Percentiles rank a stretch among this genome's conserved stretches.
Evolutionary conservation across 1,140 invertebrate genomes (phyloP).

Genomic region (Eumeta japonica): DNA sequence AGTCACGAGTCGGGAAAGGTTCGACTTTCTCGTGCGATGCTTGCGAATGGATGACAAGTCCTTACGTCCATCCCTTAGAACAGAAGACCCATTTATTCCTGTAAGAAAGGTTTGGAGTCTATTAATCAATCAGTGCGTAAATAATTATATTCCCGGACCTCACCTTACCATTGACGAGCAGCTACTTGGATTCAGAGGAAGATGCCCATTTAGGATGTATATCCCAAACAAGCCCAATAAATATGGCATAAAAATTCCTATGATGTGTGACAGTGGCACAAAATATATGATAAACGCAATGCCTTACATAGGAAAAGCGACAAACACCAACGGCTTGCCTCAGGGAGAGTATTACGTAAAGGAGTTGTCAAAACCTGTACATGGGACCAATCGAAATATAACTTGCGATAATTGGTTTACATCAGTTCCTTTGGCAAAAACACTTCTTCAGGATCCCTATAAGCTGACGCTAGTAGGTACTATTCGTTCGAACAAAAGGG

Average conservation of each 20-base stretch:
- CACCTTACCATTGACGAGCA: constrained; percentile 32
- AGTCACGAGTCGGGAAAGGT: constrained; percentile 15
- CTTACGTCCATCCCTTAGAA: constrained; percentile 8
- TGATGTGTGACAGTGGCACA: constrained; percentile 15
- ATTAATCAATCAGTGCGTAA: constrained; percentile 14
- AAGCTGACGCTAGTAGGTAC: constrained; percentile 29
- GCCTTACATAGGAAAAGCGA: constrained; percentile 29
- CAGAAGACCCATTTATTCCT: constrained; percentile 10
- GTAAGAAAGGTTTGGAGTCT: constrained; percentile 15
- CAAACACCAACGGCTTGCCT: too few relatives aligned
- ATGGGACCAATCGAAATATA: constrained; percentile 35
- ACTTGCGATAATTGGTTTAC: too few relatives aligned
- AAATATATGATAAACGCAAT: constrained; percentile 32
- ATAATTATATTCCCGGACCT: constrained; percentile 11
- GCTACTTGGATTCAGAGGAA: constrained; percentile 24
- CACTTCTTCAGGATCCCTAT: constrained; percentile 19
- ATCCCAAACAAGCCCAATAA: too few relatives aligned
- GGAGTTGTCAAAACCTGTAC: constrained; percentile 15
- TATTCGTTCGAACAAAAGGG: constrained; percentile 23
- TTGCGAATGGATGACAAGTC: constrained; percentile 18
- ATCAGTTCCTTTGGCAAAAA: constrained; percentile 20
- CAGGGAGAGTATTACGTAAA: constrained; percentile 21
- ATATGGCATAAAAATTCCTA: too few relatives aligned
- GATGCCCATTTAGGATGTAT: constrained; percentile 26
- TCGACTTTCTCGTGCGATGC: constrained; percentile 17